Conservation (phyloP, 1,140 invertebrate species). For the Tetragonula clypearis region DNA sequence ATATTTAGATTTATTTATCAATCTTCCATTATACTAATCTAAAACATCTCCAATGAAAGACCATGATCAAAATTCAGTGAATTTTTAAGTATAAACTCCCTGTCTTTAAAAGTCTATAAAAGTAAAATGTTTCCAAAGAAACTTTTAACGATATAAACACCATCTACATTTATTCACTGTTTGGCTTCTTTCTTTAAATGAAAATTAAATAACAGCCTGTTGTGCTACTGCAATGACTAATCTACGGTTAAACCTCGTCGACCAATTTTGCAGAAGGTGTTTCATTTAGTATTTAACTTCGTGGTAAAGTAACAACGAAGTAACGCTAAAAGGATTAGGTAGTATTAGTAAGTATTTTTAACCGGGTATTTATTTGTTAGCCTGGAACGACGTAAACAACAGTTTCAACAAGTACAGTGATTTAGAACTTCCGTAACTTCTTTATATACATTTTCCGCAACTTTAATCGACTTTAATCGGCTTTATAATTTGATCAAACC, state of each 20-base stretch:
- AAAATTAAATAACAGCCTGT: background rate
- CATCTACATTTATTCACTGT: background rate
- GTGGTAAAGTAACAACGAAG: background rate
- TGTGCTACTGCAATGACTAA: background rate
- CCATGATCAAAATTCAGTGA: background rate
- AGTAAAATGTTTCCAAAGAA: too few relatives aligned
- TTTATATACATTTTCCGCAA: constrained; percentile 25
- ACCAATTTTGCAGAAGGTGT: too few relatives aligned
- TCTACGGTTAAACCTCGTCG: background rate
- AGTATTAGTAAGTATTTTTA: background rate
- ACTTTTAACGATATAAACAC: background rate
- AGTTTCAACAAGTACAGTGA: constrained; percentile 9
- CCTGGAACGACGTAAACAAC: constrained; percentile 1
- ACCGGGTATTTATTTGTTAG: constrained; percentile 26
- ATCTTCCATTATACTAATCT: too few relatives aligned
- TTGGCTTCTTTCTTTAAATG: background rate
- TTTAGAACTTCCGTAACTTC: background rate
- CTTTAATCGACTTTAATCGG: background rate
- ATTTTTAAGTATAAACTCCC: background rate
- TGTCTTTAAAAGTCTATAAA: too few relatives aligned
- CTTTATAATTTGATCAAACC: too few relatives aligned
- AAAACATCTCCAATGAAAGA: background rate
- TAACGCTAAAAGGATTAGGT: background rate
- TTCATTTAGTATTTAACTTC: background rate
- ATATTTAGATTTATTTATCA: background rate